phyloP scores from a whole-genome alignment of 2,113 vertebrate species.

The Mastomys natalensis region DNA sequence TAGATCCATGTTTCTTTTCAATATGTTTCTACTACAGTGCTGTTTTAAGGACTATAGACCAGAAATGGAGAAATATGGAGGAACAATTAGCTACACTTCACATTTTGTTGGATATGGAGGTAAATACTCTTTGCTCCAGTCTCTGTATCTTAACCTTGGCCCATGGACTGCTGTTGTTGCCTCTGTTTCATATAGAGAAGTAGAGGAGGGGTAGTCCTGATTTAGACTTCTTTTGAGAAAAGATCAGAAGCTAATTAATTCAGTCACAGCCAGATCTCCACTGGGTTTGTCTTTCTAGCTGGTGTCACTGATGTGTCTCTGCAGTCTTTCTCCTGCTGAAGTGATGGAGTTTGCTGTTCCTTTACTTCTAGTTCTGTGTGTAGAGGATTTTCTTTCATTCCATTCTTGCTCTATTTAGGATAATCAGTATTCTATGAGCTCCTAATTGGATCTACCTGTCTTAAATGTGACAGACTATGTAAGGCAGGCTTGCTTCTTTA shows the following conservation, averaged over 20 bases:
- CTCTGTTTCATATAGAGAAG: background rate
- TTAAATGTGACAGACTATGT: background rate
- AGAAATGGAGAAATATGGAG: background rate
- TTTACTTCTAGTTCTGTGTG: background rate
- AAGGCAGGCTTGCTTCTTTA: background rate
- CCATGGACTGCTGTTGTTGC: too few species aligned
- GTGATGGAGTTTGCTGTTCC: background rate
- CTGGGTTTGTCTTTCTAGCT: background rate
- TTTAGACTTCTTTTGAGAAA: background rate
- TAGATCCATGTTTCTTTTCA: background rate
- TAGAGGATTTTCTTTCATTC: background rate
- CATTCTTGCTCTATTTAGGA: background rate
- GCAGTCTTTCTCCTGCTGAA: background rate
- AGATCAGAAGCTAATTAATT: background rate
- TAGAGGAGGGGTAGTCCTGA: background rate
- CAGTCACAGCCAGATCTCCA: background rate
- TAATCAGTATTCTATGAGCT: background rate
- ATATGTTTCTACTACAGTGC: background rate
- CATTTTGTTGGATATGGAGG: background rate
- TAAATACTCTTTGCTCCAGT: background rate
- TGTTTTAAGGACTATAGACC: background rate
- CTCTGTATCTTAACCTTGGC: background rate
- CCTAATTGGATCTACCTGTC: background rate
- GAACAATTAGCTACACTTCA: background rate
- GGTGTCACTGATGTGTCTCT: background rate